phyloP scores from a whole-genome alignment of 2,888 invertebrate genomes.

The Chrysomela aeneicollis region DNA sequence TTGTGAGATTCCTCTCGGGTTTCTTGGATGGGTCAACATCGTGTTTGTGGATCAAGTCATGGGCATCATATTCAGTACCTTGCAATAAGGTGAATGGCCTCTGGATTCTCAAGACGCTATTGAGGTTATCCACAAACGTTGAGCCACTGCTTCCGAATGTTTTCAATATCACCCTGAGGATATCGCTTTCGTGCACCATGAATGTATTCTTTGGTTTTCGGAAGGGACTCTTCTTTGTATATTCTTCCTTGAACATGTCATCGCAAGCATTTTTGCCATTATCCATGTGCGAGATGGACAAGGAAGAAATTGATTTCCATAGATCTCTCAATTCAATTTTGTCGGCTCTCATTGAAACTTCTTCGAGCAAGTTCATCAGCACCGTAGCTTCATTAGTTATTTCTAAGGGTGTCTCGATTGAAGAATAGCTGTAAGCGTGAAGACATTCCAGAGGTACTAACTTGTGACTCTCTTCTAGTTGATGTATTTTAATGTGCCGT shows the following conservation, averaged over 20 bases:
- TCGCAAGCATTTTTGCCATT: conserved; percentile 1
- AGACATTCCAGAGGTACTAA: conserved; percentile 37
- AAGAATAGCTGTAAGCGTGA: conserved; percentile 39
- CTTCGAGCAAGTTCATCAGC: conserved; percentile 43
- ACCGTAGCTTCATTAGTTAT: conserved; percentile 40
- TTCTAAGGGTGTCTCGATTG: conserved; percentile 43
- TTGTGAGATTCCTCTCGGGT: not conserved
- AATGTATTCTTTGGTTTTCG: conserved; percentile 3
- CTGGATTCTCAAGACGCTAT: conserved; percentile 37
- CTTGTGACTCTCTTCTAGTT: conserved; percentile 31
- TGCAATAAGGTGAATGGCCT: conserved; percentile 31
- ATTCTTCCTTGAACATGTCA: not conserved
- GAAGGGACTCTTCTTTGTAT: too few species aligned
- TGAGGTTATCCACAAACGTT: conserved; percentile 33
- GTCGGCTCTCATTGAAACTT: conserved; percentile 38
- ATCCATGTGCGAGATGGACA: not conserved
- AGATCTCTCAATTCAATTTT: conserved; percentile 14
- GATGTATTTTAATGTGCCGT: conserved; percentile 39
- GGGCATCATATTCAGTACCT: conserved; percentile 12
- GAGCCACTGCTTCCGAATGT: conserved; percentile 42
- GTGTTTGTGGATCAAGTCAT: conserved; percentile 38
- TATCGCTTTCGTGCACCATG: conserved; percentile 42
- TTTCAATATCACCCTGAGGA: conserved; percentile 39
- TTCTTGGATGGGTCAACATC: conserved; percentile 34
- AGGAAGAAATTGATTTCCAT: not conserved